Evolutionary conservation across 2,797 vertebrate species (phyloP).

Genomic region (Mergus octosetaceus): DNA sequence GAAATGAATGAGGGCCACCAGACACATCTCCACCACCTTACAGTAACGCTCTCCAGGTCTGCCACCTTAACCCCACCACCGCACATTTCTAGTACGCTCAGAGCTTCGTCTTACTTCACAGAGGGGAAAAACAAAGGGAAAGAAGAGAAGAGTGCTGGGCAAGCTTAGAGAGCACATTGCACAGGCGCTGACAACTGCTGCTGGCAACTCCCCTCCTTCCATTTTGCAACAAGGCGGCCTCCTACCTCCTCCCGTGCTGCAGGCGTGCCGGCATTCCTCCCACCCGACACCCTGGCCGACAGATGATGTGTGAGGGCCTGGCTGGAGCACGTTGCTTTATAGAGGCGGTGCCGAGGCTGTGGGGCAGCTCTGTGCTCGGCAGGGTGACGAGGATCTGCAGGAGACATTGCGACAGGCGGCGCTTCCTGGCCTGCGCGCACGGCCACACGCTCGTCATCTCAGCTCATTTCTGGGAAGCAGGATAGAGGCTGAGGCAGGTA

Average conservation of each 20-base stretch:
- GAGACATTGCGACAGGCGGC: background rate
- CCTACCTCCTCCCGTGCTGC: background rate
- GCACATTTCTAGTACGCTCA: background rate
- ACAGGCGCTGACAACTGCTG: background rate
- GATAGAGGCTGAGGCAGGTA: background rate
- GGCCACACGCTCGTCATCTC: accelerated
- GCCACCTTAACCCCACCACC: background rate
- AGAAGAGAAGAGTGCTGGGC: background rate
- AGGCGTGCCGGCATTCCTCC: background rate
- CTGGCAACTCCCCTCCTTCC: background rate
- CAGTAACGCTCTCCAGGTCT: accelerated
- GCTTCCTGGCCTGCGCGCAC: background rate
- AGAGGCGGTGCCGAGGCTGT: accelerated
- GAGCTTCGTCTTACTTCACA: background rate
- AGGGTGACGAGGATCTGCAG: background rate
- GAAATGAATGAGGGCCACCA: background rate
- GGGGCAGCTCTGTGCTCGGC: accelerated
- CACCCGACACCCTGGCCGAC: accelerated
- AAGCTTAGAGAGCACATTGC: background rate
- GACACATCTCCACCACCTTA: background rate
- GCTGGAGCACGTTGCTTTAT: accelerated
- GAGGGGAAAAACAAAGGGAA: background rate
- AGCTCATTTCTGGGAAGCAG: background rate
- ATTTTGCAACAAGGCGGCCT: background rate
- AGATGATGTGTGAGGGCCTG: background rate